Percentiles rank a stretch among this genome's conserved stretches.
phyloP scores from a whole-genome alignment of 2,888 invertebrate genomes.

The Alloscopus bannaensis region DNA sequence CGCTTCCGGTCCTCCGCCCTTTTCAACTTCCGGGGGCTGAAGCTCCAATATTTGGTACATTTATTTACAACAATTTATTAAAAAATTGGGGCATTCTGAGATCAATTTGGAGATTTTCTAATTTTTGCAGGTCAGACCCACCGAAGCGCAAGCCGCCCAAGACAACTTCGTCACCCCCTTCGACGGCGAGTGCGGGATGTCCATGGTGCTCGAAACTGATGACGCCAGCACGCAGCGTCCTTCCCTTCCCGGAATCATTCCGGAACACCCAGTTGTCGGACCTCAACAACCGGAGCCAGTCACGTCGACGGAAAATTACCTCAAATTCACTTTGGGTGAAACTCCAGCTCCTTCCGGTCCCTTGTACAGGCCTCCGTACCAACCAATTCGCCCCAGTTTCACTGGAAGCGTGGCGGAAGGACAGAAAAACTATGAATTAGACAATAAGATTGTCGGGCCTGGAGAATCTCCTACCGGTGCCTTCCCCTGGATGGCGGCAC shows the following conservation, averaged over 20 bases:
- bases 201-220: constrained; percentile 57
- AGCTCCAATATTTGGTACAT: constrained; percentile 72
- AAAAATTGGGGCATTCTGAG: too few relatives aligned
- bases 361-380: constrained; percentile 50
- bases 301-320: constrained; percentile 45
- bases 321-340: constrained; percentile 37
- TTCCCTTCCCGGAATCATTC: constrained; percentile 62
- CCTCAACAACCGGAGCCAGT: constrained; percentile 54
- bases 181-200: constrained; percentile 64
- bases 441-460: constrained; percentile 70
- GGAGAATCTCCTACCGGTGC: constrained; percentile 70
- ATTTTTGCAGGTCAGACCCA: constrained; percentile 58
- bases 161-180: constrained; percentile 50
- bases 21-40: constrained; percentile 72
- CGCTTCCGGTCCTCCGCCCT: constrained; percentile 72
- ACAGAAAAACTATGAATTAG: constrained; percentile 49
- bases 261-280: constrained; percentile 61
- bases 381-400: constrained; percentile 18
- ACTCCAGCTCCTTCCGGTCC: constrained; percentile 39
- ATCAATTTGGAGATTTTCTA: constrained; percentile 3
- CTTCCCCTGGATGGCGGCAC: constrained; percentile 73
- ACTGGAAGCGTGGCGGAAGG: constrained; percentile 58
- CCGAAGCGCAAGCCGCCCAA: constrained; percentile 53
- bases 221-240: constrained; percentile 66
- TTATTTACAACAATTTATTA: too few relatives aligned